Evolutionary conservation across 2,113 vertebrate genomes (phyloP).

Genomic region (Blennius ocellaris): DNA sequence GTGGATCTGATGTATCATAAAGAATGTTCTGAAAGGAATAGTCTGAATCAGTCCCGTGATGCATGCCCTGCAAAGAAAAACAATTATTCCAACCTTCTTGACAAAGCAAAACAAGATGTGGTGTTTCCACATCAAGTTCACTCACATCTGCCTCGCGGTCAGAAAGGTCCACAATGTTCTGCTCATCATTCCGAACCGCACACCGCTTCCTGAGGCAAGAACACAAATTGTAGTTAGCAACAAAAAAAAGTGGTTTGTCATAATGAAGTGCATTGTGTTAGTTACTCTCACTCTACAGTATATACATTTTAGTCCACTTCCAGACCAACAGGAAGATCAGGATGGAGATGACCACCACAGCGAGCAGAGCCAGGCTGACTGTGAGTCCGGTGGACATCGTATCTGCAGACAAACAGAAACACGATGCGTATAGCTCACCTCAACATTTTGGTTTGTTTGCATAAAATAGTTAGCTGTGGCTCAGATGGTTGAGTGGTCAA

Average conservation of each 20-base stretch:
- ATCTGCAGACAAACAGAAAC: conserved; percentile 48
- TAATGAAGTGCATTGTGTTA: no score
- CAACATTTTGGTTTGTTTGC: not conserved
- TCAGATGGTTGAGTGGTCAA: no score
- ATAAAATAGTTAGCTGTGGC: no score
- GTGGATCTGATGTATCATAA: conserved; percentile 37
- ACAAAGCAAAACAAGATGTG: not conserved
- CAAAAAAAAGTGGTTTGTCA: not conserved
- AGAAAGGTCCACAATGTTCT: conserved; percentile 27
- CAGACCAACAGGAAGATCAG: conserved; percentile 50
- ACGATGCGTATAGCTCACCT: not conserved
- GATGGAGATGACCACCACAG: conserved; percentile 42
- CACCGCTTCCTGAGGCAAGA: conserved; percentile 31
- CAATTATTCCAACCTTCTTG: not conserved
- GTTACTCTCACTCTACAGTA: not conserved
- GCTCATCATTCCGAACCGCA: not conserved
- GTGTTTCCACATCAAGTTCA: not conserved
- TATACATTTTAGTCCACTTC: conserved; percentile 55
- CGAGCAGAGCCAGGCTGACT: conserved; percentile 68
- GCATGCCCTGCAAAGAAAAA: conserved; percentile 55
- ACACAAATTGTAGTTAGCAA: not conserved
- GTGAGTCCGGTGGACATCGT: conserved; percentile 48
- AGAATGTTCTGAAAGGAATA: conserved; percentile 59
- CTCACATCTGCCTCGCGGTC: conserved; percentile 60
- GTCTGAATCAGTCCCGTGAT: conserved; percentile 21